phyloP scores from a whole-genome alignment of 2,113 vertebrate species.

The Pseudopipra pipra region DNA sequence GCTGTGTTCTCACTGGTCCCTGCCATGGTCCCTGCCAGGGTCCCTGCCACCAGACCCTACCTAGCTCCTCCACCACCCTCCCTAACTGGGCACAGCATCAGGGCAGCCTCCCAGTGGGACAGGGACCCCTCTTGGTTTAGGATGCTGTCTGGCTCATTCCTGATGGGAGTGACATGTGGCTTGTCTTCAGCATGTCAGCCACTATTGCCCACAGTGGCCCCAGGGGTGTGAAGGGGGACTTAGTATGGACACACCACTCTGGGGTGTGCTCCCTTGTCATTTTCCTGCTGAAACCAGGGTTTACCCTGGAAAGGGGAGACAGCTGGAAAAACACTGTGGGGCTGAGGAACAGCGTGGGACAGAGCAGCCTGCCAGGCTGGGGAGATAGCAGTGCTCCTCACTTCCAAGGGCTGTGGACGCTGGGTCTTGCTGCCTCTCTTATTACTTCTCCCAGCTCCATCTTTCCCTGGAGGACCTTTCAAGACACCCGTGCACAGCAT shows the following conservation, averaged over 20 bases:
- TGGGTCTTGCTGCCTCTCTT: neutral
- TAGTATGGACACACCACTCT: neutral
- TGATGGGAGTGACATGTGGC: neutral
- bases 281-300: neutral
- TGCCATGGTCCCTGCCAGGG: neutral
- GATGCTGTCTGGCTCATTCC: neutral
- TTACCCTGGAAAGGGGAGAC: neutral
- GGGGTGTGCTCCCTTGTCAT: neutral
- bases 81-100: neutral
- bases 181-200: neutral
- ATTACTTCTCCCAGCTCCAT: neutral
- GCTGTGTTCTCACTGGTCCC: neutral
- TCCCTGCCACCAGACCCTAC: neutral
- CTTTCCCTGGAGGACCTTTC: neutral
- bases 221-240: neutral
- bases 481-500: neutral
- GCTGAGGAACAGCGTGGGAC: neutral
- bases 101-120: neutral
- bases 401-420: neutral
- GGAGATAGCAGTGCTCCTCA: rapidly evolving
- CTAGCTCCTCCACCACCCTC: neutral
- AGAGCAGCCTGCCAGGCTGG: neutral
- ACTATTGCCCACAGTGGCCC: rapidly evolving
- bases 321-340: neutral
- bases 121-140: neutral